These are phyloP conservation scores for Hyles vespertilio DNA, from an alignment of 1,140 invertebrate genomes.

Conservation along the genomic window DNA sequence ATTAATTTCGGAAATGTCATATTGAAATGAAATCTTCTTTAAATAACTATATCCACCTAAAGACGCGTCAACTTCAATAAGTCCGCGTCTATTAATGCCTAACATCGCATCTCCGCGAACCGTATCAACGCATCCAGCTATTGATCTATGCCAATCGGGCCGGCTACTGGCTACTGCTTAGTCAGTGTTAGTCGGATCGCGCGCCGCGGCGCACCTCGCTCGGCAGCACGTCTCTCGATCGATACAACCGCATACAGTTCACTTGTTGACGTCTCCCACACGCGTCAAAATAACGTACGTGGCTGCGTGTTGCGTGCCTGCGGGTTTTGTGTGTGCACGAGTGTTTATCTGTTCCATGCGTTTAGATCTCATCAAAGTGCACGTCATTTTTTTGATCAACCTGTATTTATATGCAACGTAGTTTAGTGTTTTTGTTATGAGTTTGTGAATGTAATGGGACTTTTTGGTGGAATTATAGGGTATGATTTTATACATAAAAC, in stretches of 20 bases:
- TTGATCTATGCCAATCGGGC: constrained; percentile 25
- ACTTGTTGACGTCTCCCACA: constrained; percentile 9
- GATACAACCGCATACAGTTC: constrained; percentile 21
- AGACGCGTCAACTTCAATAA: too few relatives aligned
- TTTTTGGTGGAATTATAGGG: too few relatives aligned
- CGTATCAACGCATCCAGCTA: background rate
- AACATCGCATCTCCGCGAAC: too few relatives aligned
- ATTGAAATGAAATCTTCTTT: too few relatives aligned
- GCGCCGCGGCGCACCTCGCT: constrained; percentile 31
- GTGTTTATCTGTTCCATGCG: constrained; percentile 3
- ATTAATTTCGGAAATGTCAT: too few relatives aligned
- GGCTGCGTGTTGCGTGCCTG: constrained; percentile 5
- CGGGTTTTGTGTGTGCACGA: constrained; percentile 7
- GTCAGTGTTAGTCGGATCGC: constrained; percentile 42
- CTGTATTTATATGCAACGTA: background rate
- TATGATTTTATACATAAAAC: too few relatives aligned
- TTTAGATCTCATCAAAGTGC: background rate
- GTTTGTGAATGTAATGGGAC: too few relatives aligned
- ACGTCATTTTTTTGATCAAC: constrained; percentile 2
- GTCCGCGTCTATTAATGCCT: too few relatives aligned
- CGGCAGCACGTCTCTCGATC: constrained; percentile 26
- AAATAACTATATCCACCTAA: too few relatives aligned
- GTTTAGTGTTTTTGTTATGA: too few relatives aligned
- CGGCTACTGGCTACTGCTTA: constrained; percentile 10
- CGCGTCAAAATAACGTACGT: constrained; percentile 51